Evolutionary conservation across 2,113 vertebrate genomes (phyloP), one percentile per base, ranked within the genome.

Genomic region (Amphiprion percula): DNA sequence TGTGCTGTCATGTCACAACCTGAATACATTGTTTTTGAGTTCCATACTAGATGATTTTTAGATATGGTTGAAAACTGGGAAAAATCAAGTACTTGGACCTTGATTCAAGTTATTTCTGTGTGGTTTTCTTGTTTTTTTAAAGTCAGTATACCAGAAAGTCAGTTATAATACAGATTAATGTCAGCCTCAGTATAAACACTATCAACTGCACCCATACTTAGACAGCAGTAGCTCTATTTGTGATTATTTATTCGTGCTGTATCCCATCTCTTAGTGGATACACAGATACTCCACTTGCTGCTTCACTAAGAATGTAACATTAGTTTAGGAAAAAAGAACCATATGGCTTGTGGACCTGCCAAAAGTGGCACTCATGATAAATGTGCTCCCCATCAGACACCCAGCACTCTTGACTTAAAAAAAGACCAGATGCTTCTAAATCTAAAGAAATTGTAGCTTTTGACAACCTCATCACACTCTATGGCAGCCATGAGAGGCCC

Each of bases 311-410:
- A 67, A 23, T 30, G 49, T 76, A 87, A 74, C 79, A 69, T 70
- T 37, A 26, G 14, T 67, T 62, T 9, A 65, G 37, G 58, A 55
- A 75, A 90, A 15, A 28, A 47, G 64, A 88, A 78, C 64, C 81
- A 89, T 73, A 54, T 87, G 81, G 47, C 11, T 46, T n/a, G 56
- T 3, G 41, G 78, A 55, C 24, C 77, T 74, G 71, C 82, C 82
- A 82, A 33, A 87, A 74, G 77, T 77, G 74, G 47, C 79, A 46
- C 79, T 74, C 11, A 0, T 83, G 80, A 89, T 88, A 74, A 88
- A 88, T 88, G 74, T 79, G 70, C 79, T 83, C 60, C 50, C 24
- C 12, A 50, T 69, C 67, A 71, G 65, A 49, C 39, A 37, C 58
- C 61, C 56, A 30, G 44, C 26, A 1, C 39, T 64, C 50, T 26